Conservation (phyloP, 1,140 invertebrate species). For the Drosophila gunungcola region DNA sequence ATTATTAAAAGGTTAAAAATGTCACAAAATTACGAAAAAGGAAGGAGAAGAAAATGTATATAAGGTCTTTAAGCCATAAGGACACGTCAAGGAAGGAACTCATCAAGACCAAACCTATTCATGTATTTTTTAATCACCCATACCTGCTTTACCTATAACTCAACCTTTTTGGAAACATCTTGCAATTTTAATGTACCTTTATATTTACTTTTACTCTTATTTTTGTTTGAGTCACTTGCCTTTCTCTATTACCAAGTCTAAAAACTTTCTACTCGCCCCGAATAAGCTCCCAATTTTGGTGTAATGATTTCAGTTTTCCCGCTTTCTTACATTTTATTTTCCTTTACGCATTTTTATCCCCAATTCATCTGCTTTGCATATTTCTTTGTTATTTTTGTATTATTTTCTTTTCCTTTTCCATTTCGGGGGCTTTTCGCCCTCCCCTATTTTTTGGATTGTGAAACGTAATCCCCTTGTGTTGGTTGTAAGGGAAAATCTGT, state of each 20-base stretch:
- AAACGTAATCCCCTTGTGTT: constrained; percentile 63
- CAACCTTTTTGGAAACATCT: too few relatives aligned
- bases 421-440: constrained; percentile 14
- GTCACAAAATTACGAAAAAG: too few relatives aligned
- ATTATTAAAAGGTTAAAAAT: too few relatives aligned
- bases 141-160: too few relatives aligned
- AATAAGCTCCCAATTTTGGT: constrained; percentile 69
- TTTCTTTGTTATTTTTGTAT: constrained; percentile 80
- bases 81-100: too few relatives aligned
- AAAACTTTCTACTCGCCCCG: constrained; percentile 49
- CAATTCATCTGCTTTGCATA: constrained; percentile 81
- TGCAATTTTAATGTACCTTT: not conserved
- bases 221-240: constrained; percentile 56
- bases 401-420: constrained; percentile 59
- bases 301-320: constrained; percentile 64
- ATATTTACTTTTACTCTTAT: constrained; percentile 41
- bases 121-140: too few relatives aligned
- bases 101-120: too few relatives aligned
- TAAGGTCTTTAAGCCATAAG: too few relatives aligned
- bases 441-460: constrained; percentile 38
- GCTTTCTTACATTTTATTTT: constrained; percentile 24
- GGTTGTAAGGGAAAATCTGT: constrained; percentile 56
- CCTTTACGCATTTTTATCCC: constrained; percentile 52
- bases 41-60: too few relatives aligned
- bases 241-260: constrained; percentile 24